Evolutionary conservation across 1,140 invertebrate species (phyloP).

Genomic region (Neotoxoptera formosana): DNA sequence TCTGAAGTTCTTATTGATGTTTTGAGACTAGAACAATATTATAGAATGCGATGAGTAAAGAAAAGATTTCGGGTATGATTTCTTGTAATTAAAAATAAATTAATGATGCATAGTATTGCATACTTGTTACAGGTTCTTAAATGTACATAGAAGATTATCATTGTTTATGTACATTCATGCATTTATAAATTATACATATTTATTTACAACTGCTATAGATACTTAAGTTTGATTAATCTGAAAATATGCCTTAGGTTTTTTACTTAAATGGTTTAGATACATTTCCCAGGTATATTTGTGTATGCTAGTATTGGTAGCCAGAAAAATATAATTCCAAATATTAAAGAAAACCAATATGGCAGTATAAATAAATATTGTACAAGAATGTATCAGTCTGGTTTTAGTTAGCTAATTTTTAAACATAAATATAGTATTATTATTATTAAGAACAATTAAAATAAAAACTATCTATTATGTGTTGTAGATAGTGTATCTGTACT

Average conservation of each 20-base stretch:
- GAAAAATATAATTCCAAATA: too few species aligned
- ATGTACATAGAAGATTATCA: background rate
- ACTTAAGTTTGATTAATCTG: background rate
- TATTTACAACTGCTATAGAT: background rate
- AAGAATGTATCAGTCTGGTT: too few species aligned
- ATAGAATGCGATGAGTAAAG: slow-evolving; percentile 37
- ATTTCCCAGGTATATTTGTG: too few species aligned
- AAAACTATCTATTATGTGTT: slow-evolving; percentile 22
- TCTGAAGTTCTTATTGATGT: background rate
- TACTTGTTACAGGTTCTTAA: background rate
- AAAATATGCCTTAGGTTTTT: too few species aligned
- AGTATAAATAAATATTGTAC: too few species aligned
- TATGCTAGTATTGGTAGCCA: too few species aligned
- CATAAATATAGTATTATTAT: too few species aligned
- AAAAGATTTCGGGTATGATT: slow-evolving; percentile 49
- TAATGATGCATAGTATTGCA: background rate
- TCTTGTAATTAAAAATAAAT: background rate
- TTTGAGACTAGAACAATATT: background rate
- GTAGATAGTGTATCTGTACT: slow-evolving; percentile 64
- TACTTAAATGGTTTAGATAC: too few species aligned
- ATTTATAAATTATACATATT: background rate
- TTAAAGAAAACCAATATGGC: too few species aligned
- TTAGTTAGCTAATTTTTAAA: too few species aligned
- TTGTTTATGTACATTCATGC: background rate
- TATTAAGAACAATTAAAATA: too few species aligned